Evolutionary conservation across 2,113 vertebrate genomes (phyloP).

Genomic region (Corythornis cristatus): DNA sequence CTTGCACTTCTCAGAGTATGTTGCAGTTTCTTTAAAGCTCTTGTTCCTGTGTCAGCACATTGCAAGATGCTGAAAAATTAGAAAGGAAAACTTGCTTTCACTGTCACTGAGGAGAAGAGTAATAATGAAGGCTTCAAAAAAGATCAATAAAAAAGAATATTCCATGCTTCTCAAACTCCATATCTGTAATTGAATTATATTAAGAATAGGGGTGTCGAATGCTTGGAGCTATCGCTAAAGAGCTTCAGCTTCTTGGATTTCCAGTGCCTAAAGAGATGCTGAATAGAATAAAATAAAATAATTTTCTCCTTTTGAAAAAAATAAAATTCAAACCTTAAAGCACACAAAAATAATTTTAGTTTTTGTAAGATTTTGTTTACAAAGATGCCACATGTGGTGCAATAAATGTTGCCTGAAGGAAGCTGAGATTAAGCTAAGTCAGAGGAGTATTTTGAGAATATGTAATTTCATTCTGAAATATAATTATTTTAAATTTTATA

Average conservation of each 20-base stretch:
- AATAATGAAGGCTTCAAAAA: neutral
- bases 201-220: neutral
- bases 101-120: neutral
- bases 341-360: neutral
- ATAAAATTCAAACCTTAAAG: neutral
- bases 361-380: slow-evolving; percentile 9
- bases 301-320: neutral
- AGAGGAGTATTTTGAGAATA: neutral
- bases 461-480: neutral
- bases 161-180: neutral
- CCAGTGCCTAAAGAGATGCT: neutral
- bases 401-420: neutral
- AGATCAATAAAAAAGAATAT: neutral
- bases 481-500: neutral
- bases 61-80: neutral
- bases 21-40: neutral
- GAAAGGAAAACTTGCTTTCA: neutral
- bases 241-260: neutral
- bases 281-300: neutral
- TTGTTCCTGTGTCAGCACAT: neutral
- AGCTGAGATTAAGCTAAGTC: neutral
- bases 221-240: neutral
- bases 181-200: neutral
- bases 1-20: neutral
- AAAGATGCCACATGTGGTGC: neutral